Conservation (phyloP, 1,140 invertebrate species). For the Solen grandis region DNA sequence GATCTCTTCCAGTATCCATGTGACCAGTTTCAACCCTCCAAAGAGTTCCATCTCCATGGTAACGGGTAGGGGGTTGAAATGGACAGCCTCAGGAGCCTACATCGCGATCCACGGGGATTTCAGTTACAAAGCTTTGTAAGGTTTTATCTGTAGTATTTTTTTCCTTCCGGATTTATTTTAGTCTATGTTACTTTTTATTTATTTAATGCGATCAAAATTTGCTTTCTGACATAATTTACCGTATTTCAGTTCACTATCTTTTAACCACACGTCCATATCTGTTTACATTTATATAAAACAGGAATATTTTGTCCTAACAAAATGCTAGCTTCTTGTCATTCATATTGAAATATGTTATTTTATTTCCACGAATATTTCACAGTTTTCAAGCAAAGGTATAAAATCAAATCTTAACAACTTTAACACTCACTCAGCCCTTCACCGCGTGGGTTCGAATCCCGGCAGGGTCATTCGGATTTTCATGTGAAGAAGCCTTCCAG, state of each 20-base stretch:
- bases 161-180: neutral
- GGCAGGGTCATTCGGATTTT: too few relatives aligned
- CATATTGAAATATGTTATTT: too few relatives aligned
- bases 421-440: too few relatives aligned
- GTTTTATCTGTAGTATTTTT: neutral
- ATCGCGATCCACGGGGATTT: slow-evolving; percentile 33
- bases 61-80: slow-evolving; percentile 29
- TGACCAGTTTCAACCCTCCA: slow-evolving; percentile 32
- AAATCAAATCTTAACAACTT: too few relatives aligned
- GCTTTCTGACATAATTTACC: neutral
- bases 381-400: too few relatives aligned
- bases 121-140: slow-evolving; percentile 35
- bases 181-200: neutral
- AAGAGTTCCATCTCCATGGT: neutral
- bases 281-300: too few relatives aligned
- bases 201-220: neutral
- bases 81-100: slow-evolving; percentile 12
- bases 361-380: too few relatives aligned
- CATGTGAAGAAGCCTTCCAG: too few relatives aligned
- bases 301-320: too few relatives aligned
- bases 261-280: neutral
- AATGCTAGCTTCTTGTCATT: too few relatives aligned
- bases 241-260: neutral
- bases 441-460: too few relatives aligned
- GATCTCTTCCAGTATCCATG: slow-evolving; percentile 25